Conservation (phyloP, 2,797 vertebrate species). For the Propithecus deckenii region DNA sequence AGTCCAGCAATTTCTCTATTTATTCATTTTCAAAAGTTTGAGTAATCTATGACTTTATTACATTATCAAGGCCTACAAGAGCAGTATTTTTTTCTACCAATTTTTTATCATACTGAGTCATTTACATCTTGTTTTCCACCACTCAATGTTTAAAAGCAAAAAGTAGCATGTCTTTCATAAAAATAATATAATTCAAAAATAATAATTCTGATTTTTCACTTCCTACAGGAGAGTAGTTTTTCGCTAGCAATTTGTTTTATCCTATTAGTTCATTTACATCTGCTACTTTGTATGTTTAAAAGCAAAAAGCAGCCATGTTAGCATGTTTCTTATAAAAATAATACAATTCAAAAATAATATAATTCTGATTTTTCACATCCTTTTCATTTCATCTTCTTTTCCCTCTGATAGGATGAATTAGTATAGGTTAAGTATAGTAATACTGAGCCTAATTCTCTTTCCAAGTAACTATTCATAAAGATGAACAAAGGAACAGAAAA, state of each 20-base stretch:
- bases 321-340: background rate
- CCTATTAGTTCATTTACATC: background rate
- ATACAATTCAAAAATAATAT: background rate
- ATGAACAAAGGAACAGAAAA: background rate
- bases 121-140: background rate
- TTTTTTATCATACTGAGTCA: background rate
- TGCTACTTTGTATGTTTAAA: background rate
- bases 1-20: background rate
- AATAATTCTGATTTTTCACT: background rate
- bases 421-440: background rate
- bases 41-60: background rate
- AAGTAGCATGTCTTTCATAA: background rate
- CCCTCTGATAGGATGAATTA: background rate
- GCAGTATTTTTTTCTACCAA: background rate
- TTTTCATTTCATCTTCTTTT: background rate
- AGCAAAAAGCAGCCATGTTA: background rate
- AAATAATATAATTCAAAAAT: conserved; percentile 15
- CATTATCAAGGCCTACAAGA: background rate
- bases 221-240: background rate
- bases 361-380: conserved; percentile 22
- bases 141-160: background rate
- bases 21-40: conserved; percentile 3
- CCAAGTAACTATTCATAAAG: background rate
- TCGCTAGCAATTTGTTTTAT: background rate
- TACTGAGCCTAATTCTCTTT: background rate